These are phyloP conservation scores for Sialis fuliginosa DNA, from an alignment of 2,888 invertebrate species.

Conservation along the genomic window DNA sequence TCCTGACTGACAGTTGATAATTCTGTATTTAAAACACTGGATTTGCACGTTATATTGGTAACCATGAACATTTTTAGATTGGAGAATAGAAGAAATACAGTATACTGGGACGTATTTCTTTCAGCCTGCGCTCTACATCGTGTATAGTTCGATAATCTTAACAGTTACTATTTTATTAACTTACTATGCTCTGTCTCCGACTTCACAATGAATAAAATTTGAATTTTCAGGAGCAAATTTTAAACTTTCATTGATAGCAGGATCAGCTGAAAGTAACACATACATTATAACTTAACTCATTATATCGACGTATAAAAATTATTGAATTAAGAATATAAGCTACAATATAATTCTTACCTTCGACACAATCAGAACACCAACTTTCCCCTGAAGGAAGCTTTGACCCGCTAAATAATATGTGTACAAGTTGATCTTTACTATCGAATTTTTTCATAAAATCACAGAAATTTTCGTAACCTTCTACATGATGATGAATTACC, in stretches of 20 bases:
- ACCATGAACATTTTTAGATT: no score
- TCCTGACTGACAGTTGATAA: no score
- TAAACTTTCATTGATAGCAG: conserved; percentile 53
- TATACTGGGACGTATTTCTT: no score
- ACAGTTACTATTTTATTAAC: conserved; percentile 20
- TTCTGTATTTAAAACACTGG: no score
- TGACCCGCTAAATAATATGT: conserved; percentile 47
- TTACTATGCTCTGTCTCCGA: conserved; percentile 59
- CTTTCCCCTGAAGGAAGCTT: conserved; percentile 49
- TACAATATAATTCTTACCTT: conserved; percentile 37
- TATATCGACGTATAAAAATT: neutral
- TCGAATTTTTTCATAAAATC: conserved; percentile 35
- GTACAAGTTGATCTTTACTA: conserved; percentile 21
- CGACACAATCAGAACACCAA: conserved; percentile 82
- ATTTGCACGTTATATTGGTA: no score
- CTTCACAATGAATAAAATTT: conserved; percentile 58
- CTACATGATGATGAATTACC: conserved; percentile 28
- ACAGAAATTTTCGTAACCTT: conserved; percentile 43
- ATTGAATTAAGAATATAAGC: neutral
- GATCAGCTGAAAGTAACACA: conserved; percentile 42
- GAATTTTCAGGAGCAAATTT: conserved; percentile 36
- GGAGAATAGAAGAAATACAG: no score
- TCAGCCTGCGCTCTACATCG: no score
- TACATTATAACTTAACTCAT: neutral
- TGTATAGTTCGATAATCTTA: neutral